Percentiles rank a stretch among this genome's conserved stretches.
These are phyloP conservation scores for Urosaurus nigricauda DNA, from an alignment of 2,797 vertebrate genomes.

Conservation along the genomic window DNA sequence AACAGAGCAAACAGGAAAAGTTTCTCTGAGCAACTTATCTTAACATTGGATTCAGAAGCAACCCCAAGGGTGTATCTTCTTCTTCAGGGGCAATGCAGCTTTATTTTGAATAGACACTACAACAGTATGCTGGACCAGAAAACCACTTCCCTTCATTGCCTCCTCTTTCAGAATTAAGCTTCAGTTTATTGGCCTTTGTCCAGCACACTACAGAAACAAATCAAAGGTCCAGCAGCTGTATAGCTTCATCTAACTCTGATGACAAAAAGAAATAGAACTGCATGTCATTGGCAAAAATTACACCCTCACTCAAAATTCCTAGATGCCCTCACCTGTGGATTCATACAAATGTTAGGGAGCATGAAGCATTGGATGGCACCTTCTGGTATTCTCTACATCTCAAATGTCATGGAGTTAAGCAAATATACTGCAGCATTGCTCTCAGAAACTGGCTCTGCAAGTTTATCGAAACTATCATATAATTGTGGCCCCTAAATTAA, in stretches of 20 bases:
- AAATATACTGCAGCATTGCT: not conserved
- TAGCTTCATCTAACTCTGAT: not conserved
- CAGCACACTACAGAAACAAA: not conserved
- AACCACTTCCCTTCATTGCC: not conserved
- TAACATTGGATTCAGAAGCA: too few species aligned
- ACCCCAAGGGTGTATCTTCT: not conserved
- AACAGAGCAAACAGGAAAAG: not conserved
- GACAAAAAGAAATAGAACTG: not conserved
- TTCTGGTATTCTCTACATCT: not conserved
- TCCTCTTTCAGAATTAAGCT: not conserved
- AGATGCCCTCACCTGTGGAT: not conserved
- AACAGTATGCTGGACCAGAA: not conserved
- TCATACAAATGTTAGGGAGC: not conserved
- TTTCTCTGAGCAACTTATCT: not conserved
- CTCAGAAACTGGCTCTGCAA: not conserved
- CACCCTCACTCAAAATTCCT: not conserved
- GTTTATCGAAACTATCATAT: not conserved
- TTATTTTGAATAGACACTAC: not conserved
- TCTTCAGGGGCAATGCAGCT: not conserved
- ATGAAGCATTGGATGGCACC: not conserved
- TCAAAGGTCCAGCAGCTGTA: not conserved
- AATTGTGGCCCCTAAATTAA: not conserved
- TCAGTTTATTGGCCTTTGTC: not conserved
- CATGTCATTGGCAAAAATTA: not conserved
- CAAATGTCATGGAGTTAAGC: not conserved